Percentiles rank a stretch among this genome's conserved stretches.
Conservation (phyloP, 2,113 vertebrate species). For the Phalacrocorax aristotelis region DNA sequence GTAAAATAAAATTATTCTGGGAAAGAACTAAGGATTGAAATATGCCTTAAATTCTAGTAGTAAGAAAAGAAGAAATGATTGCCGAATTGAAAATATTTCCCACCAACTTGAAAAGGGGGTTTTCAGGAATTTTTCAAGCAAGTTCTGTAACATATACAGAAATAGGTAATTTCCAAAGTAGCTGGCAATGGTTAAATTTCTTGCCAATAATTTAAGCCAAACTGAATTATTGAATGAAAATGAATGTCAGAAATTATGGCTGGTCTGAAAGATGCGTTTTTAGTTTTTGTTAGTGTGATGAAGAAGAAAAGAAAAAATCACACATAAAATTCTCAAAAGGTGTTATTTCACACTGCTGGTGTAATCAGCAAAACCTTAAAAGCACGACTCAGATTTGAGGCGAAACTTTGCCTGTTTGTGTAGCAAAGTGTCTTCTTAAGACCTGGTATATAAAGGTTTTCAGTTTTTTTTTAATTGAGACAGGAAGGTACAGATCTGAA, state of each 20-base stretch:
- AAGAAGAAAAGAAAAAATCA: not conserved
- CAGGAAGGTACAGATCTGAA: not conserved
- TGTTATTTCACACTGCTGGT: not conserved
- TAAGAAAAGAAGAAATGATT: not conserved
- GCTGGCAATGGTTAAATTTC: not conserved
- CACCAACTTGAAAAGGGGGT: not conserved
- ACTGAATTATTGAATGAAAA: not conserved
- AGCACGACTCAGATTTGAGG: not conserved
- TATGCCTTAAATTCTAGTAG: not conserved
- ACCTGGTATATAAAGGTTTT: not conserved
- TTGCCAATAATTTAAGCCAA: not conserved
- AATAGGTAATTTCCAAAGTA: not conserved
- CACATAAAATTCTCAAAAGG: not conserved
- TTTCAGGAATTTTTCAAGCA: not conserved
- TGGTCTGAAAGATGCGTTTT: slow-evolving; percentile 39
- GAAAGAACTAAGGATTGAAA: not conserved
- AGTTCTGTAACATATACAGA: not conserved
- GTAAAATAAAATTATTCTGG: not conserved
- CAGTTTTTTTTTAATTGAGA: not conserved
- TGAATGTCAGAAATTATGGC: not conserved
- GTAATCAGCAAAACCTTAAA: not conserved
- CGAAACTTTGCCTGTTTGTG: not conserved
- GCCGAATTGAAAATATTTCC: not conserved
- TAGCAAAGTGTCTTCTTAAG: not conserved
- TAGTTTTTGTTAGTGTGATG: slow-evolving; percentile 27